These are phyloP conservation scores for Holcopasites calliopsidis DNA, from an alignment of 1,140 invertebrate species.

Conservation along the genomic window DNA sequence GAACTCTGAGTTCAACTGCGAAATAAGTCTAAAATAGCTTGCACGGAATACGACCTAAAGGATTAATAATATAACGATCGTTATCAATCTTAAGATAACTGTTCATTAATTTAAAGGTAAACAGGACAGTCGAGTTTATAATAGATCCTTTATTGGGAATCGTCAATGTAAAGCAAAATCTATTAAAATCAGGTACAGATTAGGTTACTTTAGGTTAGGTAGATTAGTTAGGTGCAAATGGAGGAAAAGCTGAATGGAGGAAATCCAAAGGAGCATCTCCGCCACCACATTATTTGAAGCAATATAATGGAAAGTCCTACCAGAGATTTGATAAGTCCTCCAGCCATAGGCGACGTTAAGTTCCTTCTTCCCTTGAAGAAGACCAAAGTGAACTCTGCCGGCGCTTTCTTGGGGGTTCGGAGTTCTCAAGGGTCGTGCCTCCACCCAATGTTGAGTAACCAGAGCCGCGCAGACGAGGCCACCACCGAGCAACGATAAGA, in stretches of 20 bases:
- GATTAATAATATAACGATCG: background rate
- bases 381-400: slow-evolving; percentile 89
- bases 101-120: background rate
- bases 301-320: too few species aligned
- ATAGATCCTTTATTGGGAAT: background rate
- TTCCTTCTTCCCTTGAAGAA: slow-evolving; percentile 91
- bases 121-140: background rate
- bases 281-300: too few species aligned
- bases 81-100: background rate
- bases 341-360: slow-evolving; percentile 91
- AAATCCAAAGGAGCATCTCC: too few species aligned
- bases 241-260: too few species aligned
- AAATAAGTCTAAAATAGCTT: too few species aligned
- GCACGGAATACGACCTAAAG: background rate
- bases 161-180: too few species aligned
- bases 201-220: too few species aligned
- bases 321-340: slow-evolving; percentile 86
- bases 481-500: slow-evolving; percentile 90
- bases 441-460: slow-evolving; percentile 93
- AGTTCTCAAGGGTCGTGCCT: slow-evolving; percentile 85
- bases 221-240: too few species aligned
- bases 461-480: slow-evolving; percentile 90
- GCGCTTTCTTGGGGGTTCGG: slow-evolving; percentile 86
- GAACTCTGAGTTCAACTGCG: background rate
- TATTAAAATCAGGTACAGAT: too few species aligned